Conservation (phyloP, 2,113 vertebrate species). For the Anseranas semipalmata region DNA sequence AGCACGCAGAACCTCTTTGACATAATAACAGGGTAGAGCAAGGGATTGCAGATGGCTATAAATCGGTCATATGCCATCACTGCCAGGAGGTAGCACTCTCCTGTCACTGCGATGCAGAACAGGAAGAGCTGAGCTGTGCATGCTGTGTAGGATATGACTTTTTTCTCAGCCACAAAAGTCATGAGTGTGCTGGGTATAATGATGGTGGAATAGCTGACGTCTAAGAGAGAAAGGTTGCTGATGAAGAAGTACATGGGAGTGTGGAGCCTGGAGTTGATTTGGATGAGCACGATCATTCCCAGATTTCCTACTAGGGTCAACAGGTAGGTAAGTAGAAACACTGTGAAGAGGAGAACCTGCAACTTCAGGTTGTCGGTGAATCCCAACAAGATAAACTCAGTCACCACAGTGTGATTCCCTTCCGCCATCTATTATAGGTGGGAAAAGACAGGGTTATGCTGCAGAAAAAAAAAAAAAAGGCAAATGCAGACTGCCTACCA, state of each 20-base stretch:
- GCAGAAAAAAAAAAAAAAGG: background rate
- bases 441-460: background rate
- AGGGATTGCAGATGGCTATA: background rate
- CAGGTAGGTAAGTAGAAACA: background rate
- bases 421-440: background rate
- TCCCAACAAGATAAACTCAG: background rate
- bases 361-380: background rate
- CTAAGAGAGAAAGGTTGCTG: background rate
- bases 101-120: background rate
- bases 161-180: background rate
- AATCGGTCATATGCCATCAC: background rate
- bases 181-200: background rate
- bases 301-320: background rate
- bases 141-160: background rate
- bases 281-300: background rate
- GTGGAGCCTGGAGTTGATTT: background rate
- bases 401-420: background rate
- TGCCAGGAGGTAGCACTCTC: background rate
- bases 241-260: background rate
- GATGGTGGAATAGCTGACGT: background rate
- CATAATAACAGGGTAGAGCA: background rate
- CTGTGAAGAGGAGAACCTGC: background rate
- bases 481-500: background rate
- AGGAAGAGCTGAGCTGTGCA: background rate
- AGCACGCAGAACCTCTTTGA: background rate